A percentile compares a stretch with the other conserved stretches of the same genome.
These are phyloP conservation scores for Pristionchus arcanus DNA, from an alignment of 2,888 invertebrate genomes.

Conservation along the genomic window DNA sequence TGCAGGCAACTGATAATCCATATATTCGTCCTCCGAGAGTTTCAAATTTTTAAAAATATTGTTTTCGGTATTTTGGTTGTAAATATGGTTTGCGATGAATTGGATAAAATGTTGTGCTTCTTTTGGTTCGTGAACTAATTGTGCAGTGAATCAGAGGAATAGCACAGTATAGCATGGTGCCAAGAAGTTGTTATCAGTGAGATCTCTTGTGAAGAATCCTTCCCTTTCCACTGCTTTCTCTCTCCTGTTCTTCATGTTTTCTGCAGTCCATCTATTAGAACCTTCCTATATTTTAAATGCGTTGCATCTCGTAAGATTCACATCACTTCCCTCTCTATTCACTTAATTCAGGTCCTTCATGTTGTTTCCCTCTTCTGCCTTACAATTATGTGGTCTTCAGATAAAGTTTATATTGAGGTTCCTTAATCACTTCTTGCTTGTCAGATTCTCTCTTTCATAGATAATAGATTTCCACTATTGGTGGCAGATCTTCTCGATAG, in stretches of 20 bases:
- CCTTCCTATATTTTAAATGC: not conserved
- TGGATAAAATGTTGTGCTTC: not conserved
- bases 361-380: slow-evolving; percentile 15
- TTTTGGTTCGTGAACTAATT: not conserved
- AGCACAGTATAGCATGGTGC: not conserved
- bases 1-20: slow-evolving; percentile 51
- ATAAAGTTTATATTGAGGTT: slow-evolving; percentile 31
- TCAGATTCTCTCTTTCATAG: not conserved
- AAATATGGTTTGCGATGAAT: not conserved
- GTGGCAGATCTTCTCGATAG: slow-evolving; percentile 33
- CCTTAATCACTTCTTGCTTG: not conserved
- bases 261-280: not conserved
- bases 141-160: not conserved
- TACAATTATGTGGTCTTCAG: slow-evolving; percentile 32
- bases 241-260: slow-evolving; percentile 3
- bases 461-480: slow-evolving; percentile 37
- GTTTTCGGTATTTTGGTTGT: not conserved
- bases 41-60: not conserved
- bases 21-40: slow-evolving; percentile 44
- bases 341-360: not conserved
- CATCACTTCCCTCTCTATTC: no score
- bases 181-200: slow-evolving; percentile 43
- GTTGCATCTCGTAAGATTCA: not conserved
- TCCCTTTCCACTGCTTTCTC: not conserved
- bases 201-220: slow-evolving; percentile 2